These are phyloP conservation scores for Altica lythri DNA, from an alignment of 2,888 invertebrate genomes.

Conservation along the genomic window DNA sequence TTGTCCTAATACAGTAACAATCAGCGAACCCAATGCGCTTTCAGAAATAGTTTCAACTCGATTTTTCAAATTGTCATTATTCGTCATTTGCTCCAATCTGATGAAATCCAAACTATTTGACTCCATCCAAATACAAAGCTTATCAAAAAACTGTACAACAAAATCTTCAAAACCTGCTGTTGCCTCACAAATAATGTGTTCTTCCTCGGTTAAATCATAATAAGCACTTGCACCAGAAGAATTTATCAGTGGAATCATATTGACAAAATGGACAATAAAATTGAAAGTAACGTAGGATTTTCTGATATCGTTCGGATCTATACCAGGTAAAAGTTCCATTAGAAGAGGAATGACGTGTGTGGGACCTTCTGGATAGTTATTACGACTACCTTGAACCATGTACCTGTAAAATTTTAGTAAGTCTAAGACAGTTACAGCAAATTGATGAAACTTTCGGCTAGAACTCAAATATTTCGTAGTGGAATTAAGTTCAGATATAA, in stretches of 20 bases:
- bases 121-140: constrained; percentile 73
- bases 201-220: constrained; percentile 74
- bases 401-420: constrained; percentile 38
- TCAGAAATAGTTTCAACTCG: constrained; percentile 75
- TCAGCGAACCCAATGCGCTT: constrained; percentile 69
- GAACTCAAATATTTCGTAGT: too few species aligned
- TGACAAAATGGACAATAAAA: constrained; percentile 75
- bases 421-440: too few species aligned
- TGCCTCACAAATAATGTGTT: constrained; percentile 74
- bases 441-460: too few species aligned
- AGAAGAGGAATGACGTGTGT: constrained; percentile 81
- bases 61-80: constrained; percentile 64
- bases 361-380: constrained; percentile 74
- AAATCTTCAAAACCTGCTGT: constrained; percentile 90
- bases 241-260: constrained; percentile 82
- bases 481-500: too few species aligned
- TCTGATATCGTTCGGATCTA: constrained; percentile 86
- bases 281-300: constrained; percentile 78
- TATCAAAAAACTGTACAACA: constrained; percentile 78
- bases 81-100: constrained; percentile 66
- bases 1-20: constrained; percentile 72
- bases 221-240: constrained; percentile 76
- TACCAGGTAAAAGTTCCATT: constrained; percentile 80
- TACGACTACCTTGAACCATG: constrained; percentile 59
- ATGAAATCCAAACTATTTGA: constrained; percentile 72